Evolutionary conservation across 2,888 invertebrate species (phyloP).

Genomic region (Automeris io): DNA sequence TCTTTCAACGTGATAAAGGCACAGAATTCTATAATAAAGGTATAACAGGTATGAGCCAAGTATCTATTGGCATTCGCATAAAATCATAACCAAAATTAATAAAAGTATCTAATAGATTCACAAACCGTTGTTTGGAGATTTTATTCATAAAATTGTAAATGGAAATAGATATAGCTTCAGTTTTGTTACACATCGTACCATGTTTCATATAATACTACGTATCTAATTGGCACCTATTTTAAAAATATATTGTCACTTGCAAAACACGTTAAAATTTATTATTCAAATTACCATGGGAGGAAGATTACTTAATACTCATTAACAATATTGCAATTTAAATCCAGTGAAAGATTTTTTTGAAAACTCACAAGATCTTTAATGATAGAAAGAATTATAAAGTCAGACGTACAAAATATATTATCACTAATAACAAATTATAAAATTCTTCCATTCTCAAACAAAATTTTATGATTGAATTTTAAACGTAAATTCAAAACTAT

Average conservation of each 20-base stretch:
- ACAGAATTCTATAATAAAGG: conserved; percentile 7
- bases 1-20: conserved; percentile 15
- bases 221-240: conserved; percentile 3
- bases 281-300: background rate
- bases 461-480: conserved; percentile 5
- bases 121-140: background rate
- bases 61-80: background rate
- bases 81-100: background rate
- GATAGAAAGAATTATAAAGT: too few relatives aligned
- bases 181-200: background rate
- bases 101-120: background rate
- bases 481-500: conserved; percentile 26
- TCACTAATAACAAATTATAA: too few relatives aligned
- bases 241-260: background rate
- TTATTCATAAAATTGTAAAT: background rate
- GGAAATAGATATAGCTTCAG: background rate
- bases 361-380: too few relatives aligned
- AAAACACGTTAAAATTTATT: too few relatives aligned
- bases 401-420: background rate
- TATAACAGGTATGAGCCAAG: background rate
- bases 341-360: too few relatives aligned
- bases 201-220: background rate
- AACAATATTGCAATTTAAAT: background rate
- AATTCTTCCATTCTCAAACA: conserved; percentile 6
- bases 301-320: background rate